Evolutionary conservation across 1,140 invertebrate genomes (phyloP).

Genomic region (Nautilus pompilius): DNA sequence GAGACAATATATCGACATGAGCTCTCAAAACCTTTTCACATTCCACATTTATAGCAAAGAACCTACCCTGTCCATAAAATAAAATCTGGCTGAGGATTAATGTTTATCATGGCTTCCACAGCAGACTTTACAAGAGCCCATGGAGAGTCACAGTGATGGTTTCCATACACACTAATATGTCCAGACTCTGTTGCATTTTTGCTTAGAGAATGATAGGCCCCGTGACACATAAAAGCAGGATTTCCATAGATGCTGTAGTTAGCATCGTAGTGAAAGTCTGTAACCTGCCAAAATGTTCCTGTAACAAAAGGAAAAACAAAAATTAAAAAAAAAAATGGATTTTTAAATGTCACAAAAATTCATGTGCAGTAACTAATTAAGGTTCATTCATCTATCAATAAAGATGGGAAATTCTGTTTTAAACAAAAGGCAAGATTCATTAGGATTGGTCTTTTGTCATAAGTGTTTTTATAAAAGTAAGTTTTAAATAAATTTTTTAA

Average conservation of each 20-base stretch:
- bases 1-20: too few species aligned
- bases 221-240: constrained; percentile 34
- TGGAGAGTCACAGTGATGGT: constrained; percentile 84
- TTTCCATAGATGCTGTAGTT: constrained; percentile 73
- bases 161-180: constrained; percentile 67
- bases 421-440: too few species aligned
- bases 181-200: constrained; percentile 6
- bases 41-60: too few species aligned
- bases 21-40: too few species aligned
- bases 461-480: too few species aligned
- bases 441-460: too few species aligned
- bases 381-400: too few species aligned
- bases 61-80: constrained; percentile 89
- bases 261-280: constrained; percentile 83
- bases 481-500: too few species aligned
- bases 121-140: constrained; percentile 81
- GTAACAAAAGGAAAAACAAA: constrained; percentile 25
- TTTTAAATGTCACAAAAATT: too few species aligned
- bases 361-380: too few species aligned
- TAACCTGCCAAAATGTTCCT: constrained; percentile 92
- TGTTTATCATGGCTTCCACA: constrained; percentile 75
- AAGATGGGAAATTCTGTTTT: too few species aligned
- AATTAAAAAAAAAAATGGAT: not conserved
- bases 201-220: not conserved
- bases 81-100: constrained; percentile 79